phyloP scores from a whole-genome alignment of 2,888 invertebrate species.

The Smittia sp. region DNA sequence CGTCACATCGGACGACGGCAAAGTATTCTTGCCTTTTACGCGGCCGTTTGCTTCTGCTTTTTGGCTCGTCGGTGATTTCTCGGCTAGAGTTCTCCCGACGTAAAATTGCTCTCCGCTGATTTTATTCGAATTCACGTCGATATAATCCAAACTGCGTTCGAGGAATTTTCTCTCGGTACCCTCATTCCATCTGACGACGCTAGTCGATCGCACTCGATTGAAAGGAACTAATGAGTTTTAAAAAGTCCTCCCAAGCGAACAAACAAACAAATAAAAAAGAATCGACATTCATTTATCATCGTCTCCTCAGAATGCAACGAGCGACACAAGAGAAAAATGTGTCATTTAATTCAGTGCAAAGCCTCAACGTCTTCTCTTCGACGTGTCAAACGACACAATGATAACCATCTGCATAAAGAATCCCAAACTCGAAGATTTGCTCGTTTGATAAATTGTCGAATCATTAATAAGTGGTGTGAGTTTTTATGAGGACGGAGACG shows the following conservation, averaged over 20 bases:
- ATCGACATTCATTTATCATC: slow-evolving; percentile 30
- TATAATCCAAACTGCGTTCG: neutral
- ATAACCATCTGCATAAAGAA: slow-evolving; percentile 40
- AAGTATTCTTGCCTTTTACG: slow-evolving; percentile 28
- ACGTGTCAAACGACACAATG: slow-evolving; percentile 30
- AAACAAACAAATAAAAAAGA: slow-evolving; percentile 34
- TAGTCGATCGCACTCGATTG: neutral
- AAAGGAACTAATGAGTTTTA: slow-evolving; percentile 31
- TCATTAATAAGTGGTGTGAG: slow-evolving; percentile 41
- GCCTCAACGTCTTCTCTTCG: slow-evolving; percentile 16
- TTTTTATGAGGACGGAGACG: neutral
- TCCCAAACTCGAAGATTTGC: neutral
- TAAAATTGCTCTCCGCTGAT: neutral
- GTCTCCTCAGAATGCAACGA: slow-evolving; percentile 10
- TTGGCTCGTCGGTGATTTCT: neutral
- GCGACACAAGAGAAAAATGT: neutral
- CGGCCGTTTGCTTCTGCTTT: slow-evolving; percentile 19
- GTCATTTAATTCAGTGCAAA: slow-evolving; percentile 38
- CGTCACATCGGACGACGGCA: slow-evolving; percentile 5
- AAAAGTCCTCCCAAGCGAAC: slow-evolving; percentile 33
- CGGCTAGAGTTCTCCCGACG: slow-evolving; percentile 1
- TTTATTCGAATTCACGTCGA: neutral
- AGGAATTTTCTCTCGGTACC: neutral
- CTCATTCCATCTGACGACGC: neutral
- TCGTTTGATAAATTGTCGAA: slow-evolving; percentile 40